phyloP scores from a whole-genome alignment of 2,797 vertebrate species.

The Catharus ustulatus region DNA sequence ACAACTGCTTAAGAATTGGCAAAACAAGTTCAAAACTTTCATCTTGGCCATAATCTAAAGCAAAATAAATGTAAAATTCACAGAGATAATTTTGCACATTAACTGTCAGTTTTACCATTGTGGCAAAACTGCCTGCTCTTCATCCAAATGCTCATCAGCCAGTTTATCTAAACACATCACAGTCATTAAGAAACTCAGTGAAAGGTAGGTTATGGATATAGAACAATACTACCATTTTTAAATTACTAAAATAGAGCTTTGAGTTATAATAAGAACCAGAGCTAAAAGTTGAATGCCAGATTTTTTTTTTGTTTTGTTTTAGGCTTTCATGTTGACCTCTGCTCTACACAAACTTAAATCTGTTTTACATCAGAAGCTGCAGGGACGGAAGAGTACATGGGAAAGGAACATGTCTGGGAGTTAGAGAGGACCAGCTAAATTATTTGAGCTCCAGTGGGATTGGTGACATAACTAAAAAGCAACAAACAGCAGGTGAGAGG shows the following conservation, averaged over 20 bases:
- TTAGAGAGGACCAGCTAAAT: conserved; percentile 39
- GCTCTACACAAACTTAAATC: conserved; percentile 78
- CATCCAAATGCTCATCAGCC: neutral
- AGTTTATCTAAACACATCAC: neutral
- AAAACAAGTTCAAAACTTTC: neutral
- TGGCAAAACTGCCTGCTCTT: neutral
- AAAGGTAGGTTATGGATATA: conserved; percentile 5
- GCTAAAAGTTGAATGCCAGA: conserved; percentile 71
- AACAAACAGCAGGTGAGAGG: conserved; percentile 87
- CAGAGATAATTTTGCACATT: neutral
- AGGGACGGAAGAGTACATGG: conserved; percentile 73
- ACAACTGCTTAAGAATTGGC: neutral
- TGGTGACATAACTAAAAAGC: conserved; percentile 86
- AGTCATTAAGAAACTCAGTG: neutral
- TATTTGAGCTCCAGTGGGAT: conserved; percentile 69
- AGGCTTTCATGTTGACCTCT: conserved; percentile 84
- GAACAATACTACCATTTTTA: conserved; percentile 53
- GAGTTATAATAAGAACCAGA: conserved; percentile 78
- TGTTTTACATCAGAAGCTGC: conserved; percentile 80
- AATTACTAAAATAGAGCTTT: conserved; percentile 46
- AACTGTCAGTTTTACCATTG: neutral
- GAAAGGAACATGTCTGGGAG: conserved; percentile 63
- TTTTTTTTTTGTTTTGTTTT: conserved; percentile 58
- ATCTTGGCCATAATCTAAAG: neutral
- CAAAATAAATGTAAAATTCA: neutral